Conservation (phyloP, 2,888 invertebrate genomes). For the Desoria tigrina region DNA sequence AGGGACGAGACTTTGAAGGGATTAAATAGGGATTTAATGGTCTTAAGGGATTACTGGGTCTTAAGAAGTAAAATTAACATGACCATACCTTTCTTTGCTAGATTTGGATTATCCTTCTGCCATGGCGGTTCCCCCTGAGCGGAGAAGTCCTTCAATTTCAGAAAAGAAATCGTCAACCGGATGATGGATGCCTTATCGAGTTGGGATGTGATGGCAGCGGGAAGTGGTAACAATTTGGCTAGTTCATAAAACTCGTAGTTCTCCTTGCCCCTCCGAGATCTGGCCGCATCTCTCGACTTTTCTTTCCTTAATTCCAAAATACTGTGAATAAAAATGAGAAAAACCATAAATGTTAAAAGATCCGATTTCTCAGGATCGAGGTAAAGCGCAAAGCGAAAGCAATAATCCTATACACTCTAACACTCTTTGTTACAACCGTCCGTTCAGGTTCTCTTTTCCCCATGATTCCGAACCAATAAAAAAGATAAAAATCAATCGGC, state of each 20-base stretch:
- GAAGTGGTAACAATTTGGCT: constrained; percentile 89
- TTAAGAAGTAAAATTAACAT: too few relatives aligned
- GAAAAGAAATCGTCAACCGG: constrained; percentile 91
- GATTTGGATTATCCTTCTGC: constrained; percentile 67
- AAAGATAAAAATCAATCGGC: constrained; percentile 14
- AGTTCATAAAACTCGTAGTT: constrained; percentile 89
- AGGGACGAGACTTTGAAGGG: too few relatives aligned
- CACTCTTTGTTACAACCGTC: too few relatives aligned
- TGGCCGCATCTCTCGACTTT: constrained; percentile 88
- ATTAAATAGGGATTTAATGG: not conserved
- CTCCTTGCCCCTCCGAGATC: constrained; percentile 88
- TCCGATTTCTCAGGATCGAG: constrained; percentile 3
- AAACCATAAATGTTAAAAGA: constrained; percentile 1
- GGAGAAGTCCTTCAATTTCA: constrained; percentile 91
- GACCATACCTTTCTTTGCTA: constrained; percentile 49
- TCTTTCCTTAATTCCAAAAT: constrained; percentile 91
- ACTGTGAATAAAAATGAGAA: constrained; percentile 64
- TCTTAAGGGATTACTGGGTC: not conserved
- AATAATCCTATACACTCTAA: not conserved
- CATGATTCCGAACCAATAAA: constrained; percentile 1
- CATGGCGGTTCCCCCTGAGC: constrained; percentile 95
- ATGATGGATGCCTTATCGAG: constrained; percentile 76
- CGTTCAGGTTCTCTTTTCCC: too few relatives aligned
- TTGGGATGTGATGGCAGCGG: constrained; percentile 86
- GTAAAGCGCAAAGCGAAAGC: not conserved